A percentile compares a stretch with the other conserved stretches of the same genome.
Conservation (phyloP, 2,888 invertebrate genomes). For the Campoletis raptor region DNA sequence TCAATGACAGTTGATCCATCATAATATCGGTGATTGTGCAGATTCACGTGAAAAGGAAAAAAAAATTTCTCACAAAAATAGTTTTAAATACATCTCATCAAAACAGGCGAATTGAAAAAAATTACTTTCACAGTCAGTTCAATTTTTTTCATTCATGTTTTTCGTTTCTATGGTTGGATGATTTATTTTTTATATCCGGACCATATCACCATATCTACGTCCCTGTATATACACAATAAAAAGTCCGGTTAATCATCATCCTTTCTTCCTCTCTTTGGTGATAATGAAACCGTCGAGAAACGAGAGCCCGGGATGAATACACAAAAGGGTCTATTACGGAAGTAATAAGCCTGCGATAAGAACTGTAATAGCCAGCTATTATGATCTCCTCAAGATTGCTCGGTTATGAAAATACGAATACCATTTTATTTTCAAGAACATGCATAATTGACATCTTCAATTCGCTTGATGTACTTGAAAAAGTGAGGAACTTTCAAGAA, state of each 20-base stretch:
- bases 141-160: background rate
- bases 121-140: background rate
- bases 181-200: background rate
- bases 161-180: background rate
- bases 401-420: conserved; percentile 19
- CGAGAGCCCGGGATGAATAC: conserved; percentile 62
- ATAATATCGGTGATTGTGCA: no score
- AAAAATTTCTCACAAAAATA: no score
- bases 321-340: conserved; percentile 75
- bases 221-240: background rate
- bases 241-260: conserved; percentile 33
- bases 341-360: conserved; percentile 77
- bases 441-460: conserved; percentile 5
- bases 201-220: background rate
- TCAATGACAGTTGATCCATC: no score
- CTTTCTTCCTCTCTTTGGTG: conserved; percentile 21
- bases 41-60: no score
- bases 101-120: no score
- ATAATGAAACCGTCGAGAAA: conserved; percentile 31
- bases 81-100: no score
- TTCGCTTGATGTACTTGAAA: background rate
- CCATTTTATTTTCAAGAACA: conserved; percentile 15
- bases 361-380: conserved; percentile 60
- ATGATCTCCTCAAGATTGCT: conserved; percentile 33
- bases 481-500: background rate